Evolutionary conservation across 2,113 vertebrate species (phyloP), one percentile per base, ranked within the genome.

Genomic region (Podarcis cretensis): DNA sequence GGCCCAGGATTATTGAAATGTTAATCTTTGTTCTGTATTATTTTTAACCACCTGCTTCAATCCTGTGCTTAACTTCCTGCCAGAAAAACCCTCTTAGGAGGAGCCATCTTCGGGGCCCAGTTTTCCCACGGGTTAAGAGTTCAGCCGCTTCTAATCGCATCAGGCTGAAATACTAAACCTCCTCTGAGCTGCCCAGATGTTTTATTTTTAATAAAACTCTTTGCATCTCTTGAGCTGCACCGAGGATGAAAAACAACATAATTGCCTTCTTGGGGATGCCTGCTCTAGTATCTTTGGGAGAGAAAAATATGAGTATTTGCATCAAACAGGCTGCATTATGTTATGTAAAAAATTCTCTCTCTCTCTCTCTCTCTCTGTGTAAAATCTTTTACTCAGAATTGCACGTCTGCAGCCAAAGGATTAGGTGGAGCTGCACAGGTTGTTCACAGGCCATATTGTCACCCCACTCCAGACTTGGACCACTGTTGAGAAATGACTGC

Each of bases 31-130:
- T 74, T 43, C 27, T 7, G 27, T 63, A 87, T 87, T 87, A 87
- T 87, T 87, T 87, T 87, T 87, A 87, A 74, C 79, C 86, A 87
- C 86, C 86, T 65, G 79, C 79, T 74, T 43, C 78, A 82, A 63
- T 87, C 86, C 54, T n/a, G 37, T 82, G 40, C 86, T 87, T 82
- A 75, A 5, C 54, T 63, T 30, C 79, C 80, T 75, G 79, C 79
- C 86, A 74, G 76, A 79, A 63, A 65, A 54, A 54, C 25, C 74
- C 69, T 43, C 79, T 87, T 87, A 59, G 9, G 14, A 21, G 10
- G 18, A 27, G 54, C 25, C 27, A n/a, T 87, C 54, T 57, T 57
- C 10, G 6, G 9, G 63, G 69, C 35, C 78, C 40, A 59, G 7
- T 87, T 59, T 37, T 10, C 68, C 16, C 0, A 63, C 59, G 54